Evolutionary conservation across 2,888 invertebrate species (phyloP).

Genomic region (Mythimna vitellina): DNA sequence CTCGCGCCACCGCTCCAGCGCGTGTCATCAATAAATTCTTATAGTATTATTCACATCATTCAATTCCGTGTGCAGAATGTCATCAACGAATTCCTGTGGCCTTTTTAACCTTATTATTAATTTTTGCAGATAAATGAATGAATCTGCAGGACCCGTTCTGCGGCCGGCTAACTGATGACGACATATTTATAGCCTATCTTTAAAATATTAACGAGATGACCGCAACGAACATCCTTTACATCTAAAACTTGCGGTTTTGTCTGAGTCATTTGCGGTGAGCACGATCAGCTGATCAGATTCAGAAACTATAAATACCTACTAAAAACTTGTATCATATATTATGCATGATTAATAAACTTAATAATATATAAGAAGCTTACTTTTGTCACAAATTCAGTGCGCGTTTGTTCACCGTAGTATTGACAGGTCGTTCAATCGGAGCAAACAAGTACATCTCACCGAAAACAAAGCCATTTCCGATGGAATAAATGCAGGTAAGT

Average conservation of each 20-base stretch:
- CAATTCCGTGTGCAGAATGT: neutral
- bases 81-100: neutral
- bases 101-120: neutral
- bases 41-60: too few species aligned
- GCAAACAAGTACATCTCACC: neutral
- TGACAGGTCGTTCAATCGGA: neutral
- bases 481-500: slow-evolving; percentile 11
- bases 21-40: too few species aligned
- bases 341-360: neutral
- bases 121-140: neutral
- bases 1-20: too few species aligned
- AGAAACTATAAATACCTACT: neutral
- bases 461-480: neutral
- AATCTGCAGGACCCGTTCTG: neutral
- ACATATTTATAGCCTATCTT: neutral
- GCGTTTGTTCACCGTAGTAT: neutral
- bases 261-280: neutral
- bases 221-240: neutral
- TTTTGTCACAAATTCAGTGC: neutral
- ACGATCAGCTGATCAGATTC: neutral
- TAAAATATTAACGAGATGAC: neutral
- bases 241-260: neutral
- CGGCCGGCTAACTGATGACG: neutral
- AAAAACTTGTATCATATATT: too few species aligned
- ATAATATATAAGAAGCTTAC: neutral